phyloP scores from a whole-genome alignment of 2,888 invertebrate species.

The Phymatocera aterrima region DNA sequence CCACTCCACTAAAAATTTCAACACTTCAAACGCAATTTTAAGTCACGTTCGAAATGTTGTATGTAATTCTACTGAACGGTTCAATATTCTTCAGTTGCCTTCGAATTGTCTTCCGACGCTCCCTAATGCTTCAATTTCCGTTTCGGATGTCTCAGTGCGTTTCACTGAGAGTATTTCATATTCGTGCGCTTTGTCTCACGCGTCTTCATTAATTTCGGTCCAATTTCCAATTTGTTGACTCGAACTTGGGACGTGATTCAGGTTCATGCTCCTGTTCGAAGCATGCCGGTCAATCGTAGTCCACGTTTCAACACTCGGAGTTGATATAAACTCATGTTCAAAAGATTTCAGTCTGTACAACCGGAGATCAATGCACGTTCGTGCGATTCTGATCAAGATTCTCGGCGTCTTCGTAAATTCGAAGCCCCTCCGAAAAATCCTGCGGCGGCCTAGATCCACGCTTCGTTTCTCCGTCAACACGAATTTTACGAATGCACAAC shows the following conservation, averaged over 20 bases:
- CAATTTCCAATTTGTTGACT: not conserved
- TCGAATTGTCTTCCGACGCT: not conserved
- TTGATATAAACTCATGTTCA: not conserved
- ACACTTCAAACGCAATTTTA: not conserved
- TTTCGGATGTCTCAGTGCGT: not conserved
- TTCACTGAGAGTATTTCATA: too few species aligned
- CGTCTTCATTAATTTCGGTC: not conserved
- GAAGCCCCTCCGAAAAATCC: too few species aligned
- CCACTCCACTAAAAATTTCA: too few species aligned
- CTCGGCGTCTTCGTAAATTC: too few species aligned
- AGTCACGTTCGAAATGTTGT: not conserved
- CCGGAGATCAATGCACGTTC: not conserved
- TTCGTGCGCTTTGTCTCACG: too few species aligned
- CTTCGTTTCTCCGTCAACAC: too few species aligned
- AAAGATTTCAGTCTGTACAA: not conserved
- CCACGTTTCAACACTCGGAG: not conserved
- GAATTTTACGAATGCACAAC: too few species aligned
- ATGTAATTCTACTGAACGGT: not conserved
- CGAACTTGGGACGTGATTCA: not conserved
- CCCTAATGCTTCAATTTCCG: not conserved
- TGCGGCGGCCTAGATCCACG: too few species aligned
- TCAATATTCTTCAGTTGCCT: not conserved
- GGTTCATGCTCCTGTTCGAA: not conserved
- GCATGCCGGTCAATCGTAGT: not conserved
- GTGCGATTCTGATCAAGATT: not conserved